phyloP scores from a whole-genome alignment of 1,140 invertebrate genomes.

The Liolophura sinensis region DNA sequence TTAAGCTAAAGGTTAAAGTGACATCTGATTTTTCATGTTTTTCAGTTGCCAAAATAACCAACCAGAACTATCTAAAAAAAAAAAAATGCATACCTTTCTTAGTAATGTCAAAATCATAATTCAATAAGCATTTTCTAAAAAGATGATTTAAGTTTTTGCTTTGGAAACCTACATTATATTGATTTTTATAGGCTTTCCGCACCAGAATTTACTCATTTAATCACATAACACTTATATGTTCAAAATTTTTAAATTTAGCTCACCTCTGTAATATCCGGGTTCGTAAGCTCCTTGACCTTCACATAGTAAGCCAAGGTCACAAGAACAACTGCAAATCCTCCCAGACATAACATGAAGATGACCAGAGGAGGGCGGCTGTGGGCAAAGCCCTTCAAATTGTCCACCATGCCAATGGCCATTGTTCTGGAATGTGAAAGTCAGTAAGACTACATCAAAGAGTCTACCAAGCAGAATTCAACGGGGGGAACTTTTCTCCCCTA shows the following conservation, averaged over 20 bases:
- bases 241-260: conserved; percentile 1
- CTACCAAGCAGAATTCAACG: neutral
- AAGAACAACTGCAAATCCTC: conserved; percentile 54
- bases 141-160: neutral
- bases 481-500: too few relatives aligned
- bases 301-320: conserved; percentile 55
- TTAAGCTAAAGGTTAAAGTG: too few relatives aligned
- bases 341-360: conserved; percentile 58
- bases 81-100: too few relatives aligned
- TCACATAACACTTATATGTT: too few relatives aligned
- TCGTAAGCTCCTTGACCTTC: conserved; percentile 48
- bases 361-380: conserved; percentile 54
- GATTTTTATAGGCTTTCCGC: too few relatives aligned
- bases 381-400: conserved; percentile 54
- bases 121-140: conserved; percentile 2
- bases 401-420: conserved; percentile 33
- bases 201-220: too few relatives aligned
- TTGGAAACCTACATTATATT: too few relatives aligned
- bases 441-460: neutral
- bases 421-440: neutral
- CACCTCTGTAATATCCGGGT: conserved; percentile 57
- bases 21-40: too few relatives aligned
- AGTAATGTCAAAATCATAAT: neutral
- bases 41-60: too few relatives aligned
- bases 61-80: too few relatives aligned